Evolutionary conservation across 1,140 invertebrate genomes (phyloP), one percentile per base, ranked within the genome.

Genomic region (Habropoda laboriosa): DNA sequence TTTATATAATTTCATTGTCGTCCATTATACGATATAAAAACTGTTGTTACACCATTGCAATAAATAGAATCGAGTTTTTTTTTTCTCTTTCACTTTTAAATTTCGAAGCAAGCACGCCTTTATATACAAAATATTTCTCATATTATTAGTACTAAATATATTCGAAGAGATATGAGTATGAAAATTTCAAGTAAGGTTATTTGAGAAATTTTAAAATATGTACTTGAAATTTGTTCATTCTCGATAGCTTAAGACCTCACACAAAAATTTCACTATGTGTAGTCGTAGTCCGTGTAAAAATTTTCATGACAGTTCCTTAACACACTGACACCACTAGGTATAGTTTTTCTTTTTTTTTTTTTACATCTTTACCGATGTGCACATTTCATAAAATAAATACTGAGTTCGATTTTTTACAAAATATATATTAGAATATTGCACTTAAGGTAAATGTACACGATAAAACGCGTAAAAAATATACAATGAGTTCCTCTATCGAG

Each of bases 391-490:
- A 86, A 86, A 86, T 86, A 86, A 86, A 86, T 86, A 86, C 58
- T 73, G 72, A 77, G 83, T 71, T 78, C 75, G 73, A 86, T 83
- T 76, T 70, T 74, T 86, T 82, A 81, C 76, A 86, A 86, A 86
- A 86, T 86, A 86, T 86, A 86, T 86, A 81, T 86, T 83, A 86
- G 81, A 80, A 81, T 83, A 86, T 86, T 80, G 81, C 84, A 86
- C 81, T 86, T 86, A 86, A 78, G 63, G 81, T 83, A 83, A 86
- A 80, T 83, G 49, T 86, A 86, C 78, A 86, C 70, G 84, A 86
- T 86, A 86, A 86, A 79, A 83, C 73, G 84, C 81, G 80, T 83
- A 86, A 83, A 86, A 86, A 86, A 86, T 86, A 86, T 86, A 86
- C 80, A 86, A 86, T 68, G 68, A 86, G 67, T 82, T 83, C 85